Conservation (phyloP, 2,888 invertebrate genomes). For the Apodemia hepburni region DNA sequence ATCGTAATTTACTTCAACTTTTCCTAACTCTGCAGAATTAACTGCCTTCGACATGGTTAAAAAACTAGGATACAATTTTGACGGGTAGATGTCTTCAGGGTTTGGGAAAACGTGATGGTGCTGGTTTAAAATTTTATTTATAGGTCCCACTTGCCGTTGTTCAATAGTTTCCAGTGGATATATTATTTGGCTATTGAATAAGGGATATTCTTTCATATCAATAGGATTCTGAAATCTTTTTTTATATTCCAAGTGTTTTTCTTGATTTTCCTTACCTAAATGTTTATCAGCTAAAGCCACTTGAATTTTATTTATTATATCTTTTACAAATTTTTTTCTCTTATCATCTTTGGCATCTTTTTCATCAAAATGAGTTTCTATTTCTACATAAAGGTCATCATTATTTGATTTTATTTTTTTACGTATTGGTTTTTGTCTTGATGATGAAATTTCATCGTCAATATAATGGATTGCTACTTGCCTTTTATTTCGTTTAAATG, state of each 20-base stretch:
- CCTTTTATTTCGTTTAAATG: constrained; percentile 49
- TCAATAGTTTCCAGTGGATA: constrained; percentile 34
- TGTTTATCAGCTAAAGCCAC: constrained; percentile 51
- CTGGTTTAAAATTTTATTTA: constrained; percentile 40
- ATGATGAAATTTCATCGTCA: constrained; percentile 30
- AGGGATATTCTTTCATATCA: constrained; percentile 31
- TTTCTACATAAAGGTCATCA: constrained; percentile 65
- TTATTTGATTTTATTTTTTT: constrained; percentile 41
- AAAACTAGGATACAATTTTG: constrained; percentile 43
- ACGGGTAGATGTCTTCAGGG: constrained; percentile 44
- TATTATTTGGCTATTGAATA: constrained; percentile 35
- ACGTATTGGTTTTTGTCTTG: constrained; percentile 31
- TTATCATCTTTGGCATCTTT: constrained; percentile 59
- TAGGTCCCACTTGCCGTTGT: constrained; percentile 49
- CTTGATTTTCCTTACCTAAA: constrained; percentile 32
- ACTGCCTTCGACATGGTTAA: constrained; percentile 46
- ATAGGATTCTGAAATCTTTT: constrained; percentile 57
- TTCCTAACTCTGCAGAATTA: constrained; percentile 57
- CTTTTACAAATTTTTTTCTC: constrained; percentile 56
- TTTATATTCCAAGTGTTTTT: constrained; percentile 45
- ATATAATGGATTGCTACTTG: constrained; percentile 50
- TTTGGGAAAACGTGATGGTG: constrained; percentile 38
- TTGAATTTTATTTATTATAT: constrained; percentile 60
- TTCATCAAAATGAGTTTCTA: constrained; percentile 67
- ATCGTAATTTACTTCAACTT: constrained; percentile 49